These are phyloP conservation scores for Drosophila buzzatii DNA, from an alignment of 2,888 invertebrate genomes.

Conservation along the genomic window DNA sequence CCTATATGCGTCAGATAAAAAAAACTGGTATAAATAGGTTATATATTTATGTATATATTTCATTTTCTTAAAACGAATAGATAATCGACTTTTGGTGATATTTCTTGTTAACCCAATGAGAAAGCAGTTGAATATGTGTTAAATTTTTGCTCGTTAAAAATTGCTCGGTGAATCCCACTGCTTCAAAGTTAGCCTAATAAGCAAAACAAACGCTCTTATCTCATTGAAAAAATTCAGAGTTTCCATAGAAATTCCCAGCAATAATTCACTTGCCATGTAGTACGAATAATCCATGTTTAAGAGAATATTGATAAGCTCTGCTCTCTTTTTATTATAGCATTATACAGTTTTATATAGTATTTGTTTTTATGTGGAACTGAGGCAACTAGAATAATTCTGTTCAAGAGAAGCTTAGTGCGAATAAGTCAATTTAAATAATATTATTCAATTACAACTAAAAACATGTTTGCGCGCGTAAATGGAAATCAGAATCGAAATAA, in stretches of 20 bases:
- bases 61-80: neutral
- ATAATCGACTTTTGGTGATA: neutral
- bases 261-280: constrained; percentile 17
- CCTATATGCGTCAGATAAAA: constrained; percentile 9
- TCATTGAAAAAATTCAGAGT: constrained; percentile 5
- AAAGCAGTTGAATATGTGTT: neutral
- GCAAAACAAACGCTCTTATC: constrained; percentile 21
- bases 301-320: constrained; percentile 50
- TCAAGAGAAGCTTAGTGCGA: constrained; percentile 8
- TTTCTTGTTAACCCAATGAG: neutral
- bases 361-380: constrained; percentile 21
- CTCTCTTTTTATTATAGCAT: constrained; percentile 9
- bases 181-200: neutral
- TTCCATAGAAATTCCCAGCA: constrained; percentile 50
- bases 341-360: constrained; percentile 17
- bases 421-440: constrained; percentile 21
- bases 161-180: constrained; percentile 21
- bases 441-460: constrained; percentile 25
- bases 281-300: constrained; percentile 29
- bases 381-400: constrained; percentile 1
- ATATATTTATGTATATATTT: neutral
- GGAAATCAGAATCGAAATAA: constrained; percentile 7
- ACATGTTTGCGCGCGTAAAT: constrained; percentile 22
- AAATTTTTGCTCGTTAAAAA: neutral
- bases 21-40: neutral